Percentiles rank a stretch among this genome's conserved stretches.
Evolutionary conservation across 2,797 vertebrate genomes (phyloP).

Genomic region (Acridotheres tristis): DNA sequence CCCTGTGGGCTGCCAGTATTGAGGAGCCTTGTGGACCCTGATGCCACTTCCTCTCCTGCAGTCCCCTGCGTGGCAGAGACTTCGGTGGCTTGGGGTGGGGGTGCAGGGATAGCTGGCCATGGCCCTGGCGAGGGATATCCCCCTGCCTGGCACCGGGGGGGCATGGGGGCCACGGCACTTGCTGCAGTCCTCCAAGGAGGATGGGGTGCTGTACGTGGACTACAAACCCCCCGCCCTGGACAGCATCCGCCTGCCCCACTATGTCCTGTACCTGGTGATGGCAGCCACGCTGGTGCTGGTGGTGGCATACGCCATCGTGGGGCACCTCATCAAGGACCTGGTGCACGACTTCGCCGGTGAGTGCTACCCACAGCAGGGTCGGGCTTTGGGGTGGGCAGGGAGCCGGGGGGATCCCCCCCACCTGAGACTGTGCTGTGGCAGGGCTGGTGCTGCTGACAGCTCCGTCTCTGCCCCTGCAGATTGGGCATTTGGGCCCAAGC

Average conservation of each 20-base stretch:
- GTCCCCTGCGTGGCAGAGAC: fast-evolving
- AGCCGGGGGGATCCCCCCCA: background rate
- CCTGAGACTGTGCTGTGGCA: background rate
- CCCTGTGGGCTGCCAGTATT: fast-evolving
- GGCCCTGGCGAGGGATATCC: background rate
- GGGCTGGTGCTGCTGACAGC: background rate
- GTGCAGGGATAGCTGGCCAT: background rate
- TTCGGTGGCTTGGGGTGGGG: fast-evolving
- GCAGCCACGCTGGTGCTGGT: constrained; percentile 79
- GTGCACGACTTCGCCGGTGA: constrained; percentile 89
- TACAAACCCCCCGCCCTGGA: constrained; percentile 88
- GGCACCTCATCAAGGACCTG: constrained; percentile 93
- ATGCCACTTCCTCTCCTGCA: background rate
- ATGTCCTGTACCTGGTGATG: constrained; percentile 85
- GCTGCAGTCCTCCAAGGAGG: constrained; percentile 27
- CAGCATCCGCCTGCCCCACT: constrained; percentile 82
- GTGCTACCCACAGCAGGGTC: background rate
- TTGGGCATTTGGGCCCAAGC: constrained; percentile 85
- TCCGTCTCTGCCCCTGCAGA: constrained; percentile 64
- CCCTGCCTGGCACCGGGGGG: fast-evolving
- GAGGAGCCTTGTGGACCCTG: background rate
- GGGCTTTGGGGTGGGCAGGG: background rate
- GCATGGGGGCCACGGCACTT: background rate
- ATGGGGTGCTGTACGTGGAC: constrained; percentile 77
- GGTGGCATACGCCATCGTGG: constrained; percentile 91